These are phyloP conservation scores for Harpegnathos saltator DNA, from an alignment of 1,140 invertebrate species.

Conservation along the genomic window DNA sequence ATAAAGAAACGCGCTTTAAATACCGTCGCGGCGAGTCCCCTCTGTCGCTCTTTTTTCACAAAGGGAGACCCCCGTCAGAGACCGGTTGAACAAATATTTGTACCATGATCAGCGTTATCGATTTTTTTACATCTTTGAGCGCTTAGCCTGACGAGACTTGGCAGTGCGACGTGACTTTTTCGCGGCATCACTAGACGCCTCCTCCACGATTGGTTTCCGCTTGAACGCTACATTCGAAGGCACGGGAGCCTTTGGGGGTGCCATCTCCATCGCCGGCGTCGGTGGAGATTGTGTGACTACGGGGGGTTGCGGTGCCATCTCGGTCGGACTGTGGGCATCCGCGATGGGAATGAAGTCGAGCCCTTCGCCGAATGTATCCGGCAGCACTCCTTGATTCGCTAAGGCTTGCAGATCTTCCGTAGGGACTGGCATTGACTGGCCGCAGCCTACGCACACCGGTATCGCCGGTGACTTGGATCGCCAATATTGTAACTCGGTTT, in stretches of 20 bases:
- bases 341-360: slow-evolving; percentile 85
- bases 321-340: slow-evolving; percentile 80
- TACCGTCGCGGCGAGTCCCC: slow-evolving; percentile 57
- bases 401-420: slow-evolving; percentile 88
- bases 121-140: slow-evolving; percentile 83
- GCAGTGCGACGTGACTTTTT: slow-evolving; percentile 83
- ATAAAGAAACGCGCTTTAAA: slow-evolving; percentile 60
- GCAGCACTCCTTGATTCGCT: slow-evolving; percentile 88
- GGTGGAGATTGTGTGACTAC: slow-evolving; percentile 64
- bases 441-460: slow-evolving; percentile 87
- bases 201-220: slow-evolving; percentile 81
- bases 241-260: slow-evolving; percentile 81
- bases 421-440: slow-evolving; percentile 86
- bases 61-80: slow-evolving; percentile 61
- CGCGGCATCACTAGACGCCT: slow-evolving; percentile 74
- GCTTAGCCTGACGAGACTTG: slow-evolving; percentile 84
- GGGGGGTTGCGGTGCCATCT: slow-evolving; percentile 63
- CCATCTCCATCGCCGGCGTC: slow-evolving; percentile 78
- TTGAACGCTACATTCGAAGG: slow-evolving; percentile 78
- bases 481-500: slow-evolving; percentile 95
- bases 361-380: slow-evolving; percentile 85
- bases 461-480: slow-evolving; percentile 93
- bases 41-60: slow-evolving; percentile 18
- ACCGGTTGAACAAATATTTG: slow-evolving; percentile 77
- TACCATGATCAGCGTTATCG: slow-evolving; percentile 79